Percentiles rank a stretch among this genome's conserved stretches.
phyloP scores from a whole-genome alignment of 2,113 vertebrate genomes.

The Ceyx melanurus region DNA sequence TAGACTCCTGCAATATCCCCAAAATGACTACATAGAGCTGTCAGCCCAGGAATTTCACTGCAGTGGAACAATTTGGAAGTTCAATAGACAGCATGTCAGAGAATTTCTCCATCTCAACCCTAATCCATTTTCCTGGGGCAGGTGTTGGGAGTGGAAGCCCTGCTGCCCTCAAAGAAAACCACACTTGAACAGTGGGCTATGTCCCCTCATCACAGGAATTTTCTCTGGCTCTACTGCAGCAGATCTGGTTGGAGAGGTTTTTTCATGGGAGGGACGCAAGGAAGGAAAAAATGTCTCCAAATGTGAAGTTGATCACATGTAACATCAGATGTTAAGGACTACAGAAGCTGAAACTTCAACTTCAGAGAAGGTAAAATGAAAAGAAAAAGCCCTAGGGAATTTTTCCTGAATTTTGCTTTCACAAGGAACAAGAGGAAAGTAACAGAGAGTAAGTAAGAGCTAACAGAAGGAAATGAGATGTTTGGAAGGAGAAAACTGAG shows the following conservation, averaged over 20 bases:
- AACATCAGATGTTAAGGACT: neutral
- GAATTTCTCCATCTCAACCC: neutral
- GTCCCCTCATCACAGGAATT: neutral
- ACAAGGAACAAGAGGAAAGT: neutral
- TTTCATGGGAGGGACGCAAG: neutral
- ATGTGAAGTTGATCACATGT: neutral
- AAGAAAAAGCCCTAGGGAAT: neutral
- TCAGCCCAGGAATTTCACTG: neutral
- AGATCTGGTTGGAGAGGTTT: neutral
- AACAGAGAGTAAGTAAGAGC: neutral
- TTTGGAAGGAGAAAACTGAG: neutral
- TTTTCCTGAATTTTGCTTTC: neutral
- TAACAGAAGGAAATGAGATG: neutral
- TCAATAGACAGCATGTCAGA: neutral
- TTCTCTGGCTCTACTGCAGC: neutral
- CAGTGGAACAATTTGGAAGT: neutral
- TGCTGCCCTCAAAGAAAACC: neutral
- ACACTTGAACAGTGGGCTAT: rapidly evolving
- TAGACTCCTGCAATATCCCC: neutral
- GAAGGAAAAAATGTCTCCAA: neutral
- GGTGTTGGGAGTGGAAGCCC: neutral
- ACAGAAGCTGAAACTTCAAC: neutral
- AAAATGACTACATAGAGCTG: neutral
- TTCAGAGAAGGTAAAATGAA: neutral
- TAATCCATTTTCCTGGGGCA: neutral